Evolutionary conservation across 2,888 invertebrate genomes (phyloP).

Genomic region (Copidosoma aretas): DNA sequence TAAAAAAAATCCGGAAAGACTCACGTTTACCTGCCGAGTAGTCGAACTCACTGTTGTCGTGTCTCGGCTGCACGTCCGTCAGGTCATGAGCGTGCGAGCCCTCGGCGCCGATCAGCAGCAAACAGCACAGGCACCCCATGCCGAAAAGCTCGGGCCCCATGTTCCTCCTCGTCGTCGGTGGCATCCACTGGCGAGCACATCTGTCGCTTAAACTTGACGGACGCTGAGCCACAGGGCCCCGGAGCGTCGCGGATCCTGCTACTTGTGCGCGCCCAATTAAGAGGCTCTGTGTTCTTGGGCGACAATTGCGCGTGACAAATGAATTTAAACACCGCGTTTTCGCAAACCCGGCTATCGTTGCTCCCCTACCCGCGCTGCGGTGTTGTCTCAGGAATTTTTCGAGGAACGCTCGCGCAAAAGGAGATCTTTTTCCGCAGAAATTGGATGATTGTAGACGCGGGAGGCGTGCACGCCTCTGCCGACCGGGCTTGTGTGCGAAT

Average conservation of each 20-base stretch:
- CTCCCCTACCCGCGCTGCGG: neutral
- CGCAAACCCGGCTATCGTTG: neutral
- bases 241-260: conserved; percentile 3
- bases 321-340: conserved; percentile 41
- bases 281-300: conserved; percentile 2
- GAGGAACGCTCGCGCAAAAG: neutral
- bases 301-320: conserved; percentile 47
- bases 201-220: neutral
- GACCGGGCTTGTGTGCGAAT: too few species aligned
- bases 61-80: neutral
- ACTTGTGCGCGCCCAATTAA: conserved; percentile 25
- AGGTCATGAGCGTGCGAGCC: neutral
- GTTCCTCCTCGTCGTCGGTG: conserved; percentile 4
- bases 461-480: too few species aligned
- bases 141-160: conserved; percentile 10
- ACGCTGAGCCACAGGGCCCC: neutral
- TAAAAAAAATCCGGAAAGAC: conserved; percentile 29
- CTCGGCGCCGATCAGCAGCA: neutral
- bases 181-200: neutral
- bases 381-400: neutral
- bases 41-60: neutral
- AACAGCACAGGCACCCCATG: neutral
- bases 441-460: too few species aligned
- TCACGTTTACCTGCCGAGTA: conserved; percentile 48
- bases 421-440: too few species aligned